Percentiles rank a stretch among this genome's conserved stretches.
These are phyloP conservation scores for Silurus asotus DNA, from an alignment of 2,113 vertebrate species.

Conservation along the genomic window DNA sequence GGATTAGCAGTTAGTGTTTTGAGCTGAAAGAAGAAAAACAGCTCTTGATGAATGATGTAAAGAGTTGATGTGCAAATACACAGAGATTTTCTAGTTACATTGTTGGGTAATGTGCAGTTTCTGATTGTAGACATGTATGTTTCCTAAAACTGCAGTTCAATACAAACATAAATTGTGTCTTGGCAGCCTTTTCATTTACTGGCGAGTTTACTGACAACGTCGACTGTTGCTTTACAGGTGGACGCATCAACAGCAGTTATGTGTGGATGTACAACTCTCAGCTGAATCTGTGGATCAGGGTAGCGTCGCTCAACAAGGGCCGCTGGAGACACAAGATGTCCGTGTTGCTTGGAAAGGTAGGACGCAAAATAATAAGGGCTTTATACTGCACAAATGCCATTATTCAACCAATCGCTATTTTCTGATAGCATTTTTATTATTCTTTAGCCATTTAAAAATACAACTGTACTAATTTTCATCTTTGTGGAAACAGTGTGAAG, in stretches of 20 bases:
- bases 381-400: not conserved
- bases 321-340: conserved; percentile 99
- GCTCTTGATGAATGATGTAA: not conserved
- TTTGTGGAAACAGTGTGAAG: not conserved
- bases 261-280: conserved; percentile 99
- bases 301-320: conserved; percentile 96
- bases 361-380: conserved; percentile 20
- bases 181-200: not conserved
- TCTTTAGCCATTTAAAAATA: not conserved
- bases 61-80: not conserved
- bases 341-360: conserved; percentile 96
- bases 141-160: not conserved
- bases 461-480: not conserved
- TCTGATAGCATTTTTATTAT: not conserved
- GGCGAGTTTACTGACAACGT: not conserved
- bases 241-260: conserved; percentile 94
- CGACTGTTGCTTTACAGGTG: conserved; percentile 73
- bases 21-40: not conserved
- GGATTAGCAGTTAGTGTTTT: not conserved
- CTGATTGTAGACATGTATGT: not conserved
- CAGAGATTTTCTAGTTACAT: not conserved
- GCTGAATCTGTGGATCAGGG: conserved; percentile 97
- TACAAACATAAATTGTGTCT: not conserved
- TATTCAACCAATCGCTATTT: not conserved
- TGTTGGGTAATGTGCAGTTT: not conserved